Conservation (phyloP, 2,797 vertebrate species). For the Acridotheres tristis region DNA sequence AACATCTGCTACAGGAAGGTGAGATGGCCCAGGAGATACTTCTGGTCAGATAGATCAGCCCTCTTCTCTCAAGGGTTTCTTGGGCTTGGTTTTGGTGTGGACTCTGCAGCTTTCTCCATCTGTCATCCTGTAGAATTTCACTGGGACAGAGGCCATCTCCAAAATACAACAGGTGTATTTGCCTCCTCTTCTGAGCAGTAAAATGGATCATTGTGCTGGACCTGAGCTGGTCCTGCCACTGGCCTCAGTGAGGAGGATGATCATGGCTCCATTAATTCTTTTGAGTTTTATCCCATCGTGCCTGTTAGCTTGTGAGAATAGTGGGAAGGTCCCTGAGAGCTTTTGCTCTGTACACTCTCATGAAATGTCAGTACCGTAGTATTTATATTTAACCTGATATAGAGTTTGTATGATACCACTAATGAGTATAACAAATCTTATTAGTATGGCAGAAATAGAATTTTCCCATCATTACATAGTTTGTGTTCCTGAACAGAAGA, state of each 20-base stretch:
- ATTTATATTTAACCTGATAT: not conserved
- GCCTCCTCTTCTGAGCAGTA: not conserved
- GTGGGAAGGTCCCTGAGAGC: not conserved
- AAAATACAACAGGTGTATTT: not conserved
- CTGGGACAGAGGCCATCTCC: accelerated
- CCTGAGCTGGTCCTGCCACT: not conserved
- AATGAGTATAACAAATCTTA: not conserved
- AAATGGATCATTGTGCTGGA: not conserved
- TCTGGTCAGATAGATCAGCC: not conserved
- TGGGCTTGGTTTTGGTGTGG: not conserved
- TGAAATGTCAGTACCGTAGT: not conserved
- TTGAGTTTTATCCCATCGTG: not conserved
- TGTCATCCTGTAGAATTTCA: not conserved
- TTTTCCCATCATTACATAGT: not conserved
- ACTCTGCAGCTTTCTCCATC: not conserved
- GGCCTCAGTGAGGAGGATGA: not conserved
- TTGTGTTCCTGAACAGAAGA: not conserved
- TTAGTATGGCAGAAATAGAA: not conserved
- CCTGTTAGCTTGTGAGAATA: not conserved
- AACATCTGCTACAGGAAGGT: not conserved
- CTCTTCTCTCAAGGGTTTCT: not conserved
- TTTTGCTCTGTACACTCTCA: not conserved
- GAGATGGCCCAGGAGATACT: not conserved
- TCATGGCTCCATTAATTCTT: accelerated
- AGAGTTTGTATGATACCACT: not conserved